Evolutionary conservation across 2,888 invertebrate genomes (phyloP), one percentile per base, ranked within the genome.

Genomic region (Nomada hirtipes): DNA sequence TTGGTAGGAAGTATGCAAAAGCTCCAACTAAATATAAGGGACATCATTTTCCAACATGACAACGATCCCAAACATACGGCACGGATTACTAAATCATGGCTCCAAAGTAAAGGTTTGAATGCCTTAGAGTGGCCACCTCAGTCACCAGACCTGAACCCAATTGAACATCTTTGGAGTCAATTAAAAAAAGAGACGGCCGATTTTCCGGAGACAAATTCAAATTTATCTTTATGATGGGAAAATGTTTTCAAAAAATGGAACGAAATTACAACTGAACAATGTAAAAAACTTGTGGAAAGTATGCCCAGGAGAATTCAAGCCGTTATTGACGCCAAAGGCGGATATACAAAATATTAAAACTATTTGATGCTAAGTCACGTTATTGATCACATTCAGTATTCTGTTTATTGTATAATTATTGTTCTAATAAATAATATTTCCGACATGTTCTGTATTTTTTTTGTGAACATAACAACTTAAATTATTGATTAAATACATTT

Each of bases 1-100:
- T 61, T 61, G n/a, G n/a, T 20, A 44, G 20, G 20, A 20, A 44
- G 61, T 44, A 44, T 44, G 44, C 9, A 63, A 63, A 47, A 63
- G 20, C 11, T 20, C 23, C 4, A 9, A 50, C 13, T 50, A 26
- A 50, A 63, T 13, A 47, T 50, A 50, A 63, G 20, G 10, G 61
- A 26, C 15, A 13, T 13, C 15, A 63, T 47, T 23, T 47, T 63
- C 23, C 63, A 63, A 47, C 65, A 53, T 2, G n/a, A 65, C 26
- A 65, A 52, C 11, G 9, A 65, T 53, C 20, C 65, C 11, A 53
- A 67, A 13, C 11, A 67, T 36, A 53, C n/a, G 11, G 52, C 65
- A 1, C 29, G 36, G 18, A 53, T 65, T 36, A 53, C 9, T 0
- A 53, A 53, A 18, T 20, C n/a, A 52, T 52, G n/a, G 18, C 18